These are phyloP conservation scores for Acanthococcus lagerstroemiae DNA, from an alignment of 2,888 invertebrate species.

Conservation along the genomic window DNA sequence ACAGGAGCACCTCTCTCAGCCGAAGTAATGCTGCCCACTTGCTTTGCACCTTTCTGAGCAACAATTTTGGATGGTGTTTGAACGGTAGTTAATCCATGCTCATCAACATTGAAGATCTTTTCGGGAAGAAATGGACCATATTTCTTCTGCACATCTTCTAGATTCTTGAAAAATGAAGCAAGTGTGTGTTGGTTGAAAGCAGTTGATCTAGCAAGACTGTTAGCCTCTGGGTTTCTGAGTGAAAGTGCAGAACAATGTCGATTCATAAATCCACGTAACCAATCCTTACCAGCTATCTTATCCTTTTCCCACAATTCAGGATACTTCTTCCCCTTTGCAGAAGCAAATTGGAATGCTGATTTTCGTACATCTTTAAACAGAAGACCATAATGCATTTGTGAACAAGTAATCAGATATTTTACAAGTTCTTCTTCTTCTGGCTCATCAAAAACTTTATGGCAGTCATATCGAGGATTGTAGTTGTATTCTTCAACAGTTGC, in stretches of 20 bases:
- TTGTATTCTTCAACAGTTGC: not conserved
- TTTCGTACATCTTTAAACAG: slow-evolving; percentile 30
- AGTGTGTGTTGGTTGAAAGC: slow-evolving; percentile 30
- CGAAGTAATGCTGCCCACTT: slow-evolving; percentile 36
- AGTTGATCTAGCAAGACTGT: slow-evolving; percentile 27
- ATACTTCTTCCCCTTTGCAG: slow-evolving; percentile 31
- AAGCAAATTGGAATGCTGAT: slow-evolving; percentile 34
- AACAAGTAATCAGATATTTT: slow-evolving; percentile 32
- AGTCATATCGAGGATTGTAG: not conserved
- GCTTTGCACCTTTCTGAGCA: slow-evolving; percentile 35
- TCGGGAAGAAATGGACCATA: slow-evolving; percentile 6
- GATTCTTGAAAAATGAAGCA: slow-evolving; percentile 24
- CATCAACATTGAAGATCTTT: slow-evolving; percentile 36
- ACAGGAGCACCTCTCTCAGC: slow-evolving; percentile 36
- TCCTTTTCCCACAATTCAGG: slow-evolving; percentile 33
- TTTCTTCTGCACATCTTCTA: not conserved
- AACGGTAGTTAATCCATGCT: slow-evolving; percentile 36
- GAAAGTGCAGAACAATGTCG: slow-evolving; percentile 25
- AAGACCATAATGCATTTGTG: slow-evolving; percentile 32
- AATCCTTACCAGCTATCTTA: slow-evolving; percentile 33
- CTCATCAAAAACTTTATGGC: slow-evolving; percentile 23
- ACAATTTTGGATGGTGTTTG: slow-evolving; percentile 35
- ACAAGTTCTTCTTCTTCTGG: slow-evolving; percentile 30
- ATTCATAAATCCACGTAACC: slow-evolving; percentile 33
- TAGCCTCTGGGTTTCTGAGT: slow-evolving; percentile 30